Evolutionary conservation across 2,113 vertebrate species (phyloP).

Genomic region (Callocephalon fimbriatum): DNA sequence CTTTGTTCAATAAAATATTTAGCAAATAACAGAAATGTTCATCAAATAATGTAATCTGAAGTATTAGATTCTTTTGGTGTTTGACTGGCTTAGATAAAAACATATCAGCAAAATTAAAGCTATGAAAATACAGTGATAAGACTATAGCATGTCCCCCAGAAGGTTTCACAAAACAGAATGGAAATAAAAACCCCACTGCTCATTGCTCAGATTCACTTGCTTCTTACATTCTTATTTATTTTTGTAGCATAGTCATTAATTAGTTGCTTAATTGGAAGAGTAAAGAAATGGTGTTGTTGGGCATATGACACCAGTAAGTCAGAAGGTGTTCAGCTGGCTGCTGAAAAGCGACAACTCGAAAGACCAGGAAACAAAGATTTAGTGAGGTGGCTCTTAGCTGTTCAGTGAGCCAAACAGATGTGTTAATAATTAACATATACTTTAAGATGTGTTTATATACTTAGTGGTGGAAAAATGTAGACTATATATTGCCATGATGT

Average conservation of each 20-base stretch:
- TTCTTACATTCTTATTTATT: background rate
- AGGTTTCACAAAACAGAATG: background rate
- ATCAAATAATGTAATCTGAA: background rate
- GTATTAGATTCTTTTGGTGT: background rate
- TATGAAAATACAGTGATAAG: background rate
- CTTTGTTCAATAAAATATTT: background rate
- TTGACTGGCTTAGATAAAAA: conserved; percentile 17
- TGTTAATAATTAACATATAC: background rate
- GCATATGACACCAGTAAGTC: background rate
- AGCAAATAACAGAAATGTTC: background rate
- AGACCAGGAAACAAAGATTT: background rate
- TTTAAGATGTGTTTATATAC: background rate
- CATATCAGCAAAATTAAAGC: background rate
- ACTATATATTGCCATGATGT: background rate
- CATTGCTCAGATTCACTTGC: background rate
- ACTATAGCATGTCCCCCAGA: background rate
- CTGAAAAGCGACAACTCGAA: background rate
- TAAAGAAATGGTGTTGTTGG: background rate
- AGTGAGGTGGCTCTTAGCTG: background rate
- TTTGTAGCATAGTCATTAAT: background rate
- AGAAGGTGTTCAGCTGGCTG: background rate
- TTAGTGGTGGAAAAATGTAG: background rate
- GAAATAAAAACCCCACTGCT: background rate
- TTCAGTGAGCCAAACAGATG: background rate
- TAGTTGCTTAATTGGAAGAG: background rate